Percentiles rank a stretch among this genome's conserved stretches.
These are phyloP conservation scores for Erebia epiphron DNA, from an alignment of 2,888 invertebrate species.

Conservation along the genomic window DNA sequence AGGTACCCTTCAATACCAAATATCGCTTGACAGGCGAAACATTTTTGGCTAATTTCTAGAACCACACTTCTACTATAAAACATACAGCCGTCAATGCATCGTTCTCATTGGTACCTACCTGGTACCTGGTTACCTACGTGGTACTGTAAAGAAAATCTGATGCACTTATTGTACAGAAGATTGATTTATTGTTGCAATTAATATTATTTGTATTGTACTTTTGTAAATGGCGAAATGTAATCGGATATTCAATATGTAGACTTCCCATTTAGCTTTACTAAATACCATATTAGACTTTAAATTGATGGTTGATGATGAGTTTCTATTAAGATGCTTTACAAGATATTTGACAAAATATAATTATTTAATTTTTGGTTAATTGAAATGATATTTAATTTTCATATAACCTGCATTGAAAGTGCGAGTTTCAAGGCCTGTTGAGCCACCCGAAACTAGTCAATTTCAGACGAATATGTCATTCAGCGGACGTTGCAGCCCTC, in stretches of 20 bases:
- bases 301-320: not conserved
- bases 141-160: not conserved
- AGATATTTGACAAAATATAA: too few species aligned
- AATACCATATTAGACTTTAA: not conserved
- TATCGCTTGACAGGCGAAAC: conserved; percentile 5
- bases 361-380: too few species aligned
- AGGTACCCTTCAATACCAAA: conserved; percentile 31
- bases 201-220: not conserved
- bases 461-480: too few species aligned
- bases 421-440: too few species aligned
- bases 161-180: not conserved
- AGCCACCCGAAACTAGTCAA: too few species aligned
- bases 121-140: too few species aligned
- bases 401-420: too few species aligned
- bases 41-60: not conserved
- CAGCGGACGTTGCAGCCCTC: too few species aligned
- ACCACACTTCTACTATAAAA: not conserved
- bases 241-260: not conserved
- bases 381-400: too few species aligned
- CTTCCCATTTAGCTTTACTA: not conserved
- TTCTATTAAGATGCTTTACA: too few species aligned
- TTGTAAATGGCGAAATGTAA: not conserved
- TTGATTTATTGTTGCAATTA: conserved; percentile 7
- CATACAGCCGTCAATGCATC: not conserved
- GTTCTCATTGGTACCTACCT: not conserved